Conservation (phyloP, 2,797 vertebrate genomes). For the Champsocephalus esox region DNA sequence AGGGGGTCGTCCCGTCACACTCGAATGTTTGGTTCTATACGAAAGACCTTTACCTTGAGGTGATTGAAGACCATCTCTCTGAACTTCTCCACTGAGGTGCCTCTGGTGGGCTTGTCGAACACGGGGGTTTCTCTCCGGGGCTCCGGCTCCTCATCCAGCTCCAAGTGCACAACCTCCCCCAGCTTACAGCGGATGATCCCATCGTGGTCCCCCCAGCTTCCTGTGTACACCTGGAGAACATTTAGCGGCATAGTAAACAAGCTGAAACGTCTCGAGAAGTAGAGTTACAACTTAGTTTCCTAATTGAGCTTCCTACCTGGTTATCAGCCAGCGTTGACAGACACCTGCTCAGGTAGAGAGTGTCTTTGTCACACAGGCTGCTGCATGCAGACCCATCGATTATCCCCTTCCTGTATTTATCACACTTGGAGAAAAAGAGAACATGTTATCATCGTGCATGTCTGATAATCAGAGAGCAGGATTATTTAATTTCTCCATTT, state of each 20-base stretch:
- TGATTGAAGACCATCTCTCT: conserved; percentile 96
- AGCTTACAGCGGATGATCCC: conserved; percentile 95
- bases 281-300: neutral
- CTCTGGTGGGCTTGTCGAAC: conserved; percentile 96
- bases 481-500: neutral
- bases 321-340: conserved; percentile 93
- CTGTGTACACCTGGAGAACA: conserved; percentile 91
- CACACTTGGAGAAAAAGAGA: conserved; percentile 87
- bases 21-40: neutral
- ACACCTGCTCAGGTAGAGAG: conserved; percentile 95
- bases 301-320: conserved; percentile 85
- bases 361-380: conserved; percentile 95
- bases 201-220: conserved; percentile 94
- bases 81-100: conserved; percentile 98
- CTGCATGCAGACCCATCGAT: conserved; percentile 97
- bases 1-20: neutral
- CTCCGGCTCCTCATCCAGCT: conserved; percentile 93
- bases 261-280: too few species aligned
- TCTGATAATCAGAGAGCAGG: neutral
- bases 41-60: conserved; percentile 89
- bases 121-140: conserved; percentile 90
- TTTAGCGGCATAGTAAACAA: neutral
- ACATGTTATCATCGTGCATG: neutral
- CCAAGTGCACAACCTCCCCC: conserved; percentile 89
- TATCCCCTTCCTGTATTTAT: conserved; percentile 96